Conservation (phyloP, 2,113 vertebrate species). For the Chamaetylas fuelleborni region DNA sequence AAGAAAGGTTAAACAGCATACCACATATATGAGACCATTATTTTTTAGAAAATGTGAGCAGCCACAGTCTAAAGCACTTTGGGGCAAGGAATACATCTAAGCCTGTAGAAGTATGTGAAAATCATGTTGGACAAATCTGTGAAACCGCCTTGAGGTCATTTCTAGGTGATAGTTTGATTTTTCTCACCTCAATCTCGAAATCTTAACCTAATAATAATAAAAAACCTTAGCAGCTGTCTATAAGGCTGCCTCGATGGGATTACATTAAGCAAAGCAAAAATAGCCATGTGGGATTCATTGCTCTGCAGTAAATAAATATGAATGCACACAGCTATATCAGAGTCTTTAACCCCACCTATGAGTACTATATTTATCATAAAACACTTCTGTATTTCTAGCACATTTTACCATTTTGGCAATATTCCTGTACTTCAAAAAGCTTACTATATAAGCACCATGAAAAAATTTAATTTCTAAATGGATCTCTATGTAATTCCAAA, state of each 20-base stretch:
- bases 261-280: slow-evolving; percentile 31
- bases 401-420: slow-evolving; percentile 19
- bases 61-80: neutral
- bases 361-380: slow-evolving; percentile 28
- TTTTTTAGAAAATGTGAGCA: neutral
- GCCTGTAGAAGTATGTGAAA: neutral
- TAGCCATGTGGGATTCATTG: slow-evolving; percentile 5
- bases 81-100: neutral
- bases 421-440: slow-evolving; percentile 20
- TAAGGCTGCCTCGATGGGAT: neutral
- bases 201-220: slow-evolving; percentile 36
- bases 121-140: neutral
- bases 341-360: slow-evolving; percentile 25
- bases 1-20: neutral
- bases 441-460: neutral
- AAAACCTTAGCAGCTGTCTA: slow-evolving; percentile 34
- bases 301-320: slow-evolving; percentile 44
- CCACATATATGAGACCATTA: neutral
- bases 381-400: slow-evolving; percentile 29
- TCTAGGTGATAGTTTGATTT: slow-evolving; percentile 28
- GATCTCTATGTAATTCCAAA: slow-evolving; percentile 9
- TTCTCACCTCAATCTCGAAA: slow-evolving; percentile 47
- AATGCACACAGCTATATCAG: neutral
- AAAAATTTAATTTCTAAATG: slow-evolving; percentile 38
- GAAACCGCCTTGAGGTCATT: neutral